phyloP scores from a whole-genome alignment of 2,113 vertebrate species.

The Smithornis capensis region DNA sequence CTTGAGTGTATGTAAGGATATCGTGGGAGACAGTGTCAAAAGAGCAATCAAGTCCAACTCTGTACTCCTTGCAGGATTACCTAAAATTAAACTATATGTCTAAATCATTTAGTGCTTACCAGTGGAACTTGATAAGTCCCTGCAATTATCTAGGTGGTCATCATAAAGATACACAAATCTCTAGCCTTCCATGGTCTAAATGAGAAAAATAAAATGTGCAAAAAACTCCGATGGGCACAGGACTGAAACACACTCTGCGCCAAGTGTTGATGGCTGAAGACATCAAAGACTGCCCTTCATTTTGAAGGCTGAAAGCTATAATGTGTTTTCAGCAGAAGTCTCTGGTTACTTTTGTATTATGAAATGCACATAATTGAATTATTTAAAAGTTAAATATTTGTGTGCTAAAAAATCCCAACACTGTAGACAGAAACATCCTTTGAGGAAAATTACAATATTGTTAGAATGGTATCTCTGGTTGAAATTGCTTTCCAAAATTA shows the following conservation, averaged over 20 bases:
- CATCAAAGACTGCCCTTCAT: background rate
- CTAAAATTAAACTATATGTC: background rate
- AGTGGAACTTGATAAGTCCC: background rate
- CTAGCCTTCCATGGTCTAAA: background rate
- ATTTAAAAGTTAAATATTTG: background rate
- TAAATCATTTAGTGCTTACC: background rate
- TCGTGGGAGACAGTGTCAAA: background rate
- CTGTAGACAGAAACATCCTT: background rate
- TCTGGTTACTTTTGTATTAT: background rate
- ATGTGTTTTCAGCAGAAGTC: background rate
- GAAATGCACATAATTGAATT: background rate
- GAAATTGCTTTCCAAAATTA: background rate
- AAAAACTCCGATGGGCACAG: background rate
- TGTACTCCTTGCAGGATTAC: background rate
- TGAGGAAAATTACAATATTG: background rate
- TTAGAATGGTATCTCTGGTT: background rate
- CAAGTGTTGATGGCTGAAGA: background rate
- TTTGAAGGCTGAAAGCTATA: background rate
- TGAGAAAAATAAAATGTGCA: background rate
- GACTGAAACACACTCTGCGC: background rate
- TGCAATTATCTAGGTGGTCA: background rate
- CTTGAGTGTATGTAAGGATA: background rate
- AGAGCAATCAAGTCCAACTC: background rate
- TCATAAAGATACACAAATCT: background rate
- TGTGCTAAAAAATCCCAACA: background rate